Conservation (phyloP, 2,888 invertebrate species). For the Eilema depressum region DNA sequence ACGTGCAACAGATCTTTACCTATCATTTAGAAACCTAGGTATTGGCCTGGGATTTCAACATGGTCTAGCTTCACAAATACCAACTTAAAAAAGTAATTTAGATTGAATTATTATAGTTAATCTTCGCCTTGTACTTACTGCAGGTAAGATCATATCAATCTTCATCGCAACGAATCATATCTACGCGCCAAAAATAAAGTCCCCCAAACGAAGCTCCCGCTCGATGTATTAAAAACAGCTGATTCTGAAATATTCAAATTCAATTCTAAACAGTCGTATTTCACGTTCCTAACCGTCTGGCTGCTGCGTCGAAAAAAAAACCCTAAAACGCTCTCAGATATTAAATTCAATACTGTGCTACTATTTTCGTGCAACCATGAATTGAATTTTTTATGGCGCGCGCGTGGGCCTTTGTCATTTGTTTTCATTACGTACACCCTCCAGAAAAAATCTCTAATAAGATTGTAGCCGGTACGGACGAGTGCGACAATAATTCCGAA, state of each 20-base stretch:
- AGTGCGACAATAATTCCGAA: conserved; percentile 54
- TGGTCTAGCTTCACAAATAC: no score
- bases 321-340: conserved; percentile 63
- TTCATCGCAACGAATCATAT: not conserved
- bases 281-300: conserved; percentile 56
- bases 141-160: not conserved
- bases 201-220: conserved; percentile 24
- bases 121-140: not conserved
- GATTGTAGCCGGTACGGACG: conserved; percentile 42
- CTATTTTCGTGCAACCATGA: conserved; percentile 78
- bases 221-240: conserved; percentile 53
- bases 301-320: conserved; percentile 53
- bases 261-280: conserved; percentile 64
- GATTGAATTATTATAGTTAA: no score
- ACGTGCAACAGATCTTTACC: no score
- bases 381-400: conserved; percentile 80
- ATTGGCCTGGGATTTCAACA: not conserved
- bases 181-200: conserved; percentile 19
- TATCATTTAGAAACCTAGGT: no score
- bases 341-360: conserved; percentile 67
- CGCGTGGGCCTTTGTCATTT: conserved; percentile 79
- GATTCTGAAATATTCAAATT: conserved; percentile 59
- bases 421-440: conserved; percentile 79
- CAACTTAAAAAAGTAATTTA: not conserved
- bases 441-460: conserved; percentile 65